phyloP scores from a whole-genome alignment of 53 echinoderm and acorn worm species.

The Paelopatides confundens region DNA sequence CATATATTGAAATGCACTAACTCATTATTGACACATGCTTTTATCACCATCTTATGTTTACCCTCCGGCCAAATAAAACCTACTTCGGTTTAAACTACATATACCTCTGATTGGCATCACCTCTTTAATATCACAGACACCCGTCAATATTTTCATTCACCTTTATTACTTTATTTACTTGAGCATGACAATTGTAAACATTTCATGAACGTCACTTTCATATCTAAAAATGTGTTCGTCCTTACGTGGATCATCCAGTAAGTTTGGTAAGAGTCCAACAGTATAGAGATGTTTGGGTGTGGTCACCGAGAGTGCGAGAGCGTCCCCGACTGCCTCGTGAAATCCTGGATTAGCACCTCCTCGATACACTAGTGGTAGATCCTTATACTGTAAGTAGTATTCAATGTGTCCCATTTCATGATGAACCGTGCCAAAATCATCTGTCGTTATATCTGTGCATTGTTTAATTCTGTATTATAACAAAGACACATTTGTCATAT shows the following conservation, averaged over 20 bases:
- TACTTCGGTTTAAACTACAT: too few relatives aligned
- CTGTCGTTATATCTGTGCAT: conserved; percentile 88
- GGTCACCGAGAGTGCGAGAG: conserved; percentile 80
- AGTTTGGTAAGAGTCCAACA: conserved; percentile 69
- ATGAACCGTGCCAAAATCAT: conserved; percentile 89
- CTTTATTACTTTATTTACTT: too few relatives aligned
- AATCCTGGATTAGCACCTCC: conserved; percentile 90
- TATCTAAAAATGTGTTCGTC: neutral
- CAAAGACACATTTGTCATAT: too few relatives aligned
- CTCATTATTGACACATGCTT: too few relatives aligned
- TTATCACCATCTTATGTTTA: too few relatives aligned
- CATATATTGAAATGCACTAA: too few relatives aligned
- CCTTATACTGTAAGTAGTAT: conserved; percentile 86
- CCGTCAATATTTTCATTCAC: too few relatives aligned
- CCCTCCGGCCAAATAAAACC: too few relatives aligned
- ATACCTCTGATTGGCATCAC: too few relatives aligned
- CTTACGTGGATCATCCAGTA: conserved; percentile 56
- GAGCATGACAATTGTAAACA: too few relatives aligned
- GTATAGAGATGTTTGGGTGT: conserved; percentile 83
- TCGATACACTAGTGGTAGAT: conserved; percentile 74
- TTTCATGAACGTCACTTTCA: too few relatives aligned
- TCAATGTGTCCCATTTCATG: conserved; percentile 95
- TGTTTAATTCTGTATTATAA: conserved; percentile 75
- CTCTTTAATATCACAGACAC: too few relatives aligned
- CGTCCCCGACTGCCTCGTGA: conserved; percentile 95